A percentile compares a stretch with the other conserved stretches of the same genome.
These are phyloP conservation scores for Montipora sp. DNA, from an alignment of 64 coral and sea anemone genomes.

Conservation along the genomic window DNA sequence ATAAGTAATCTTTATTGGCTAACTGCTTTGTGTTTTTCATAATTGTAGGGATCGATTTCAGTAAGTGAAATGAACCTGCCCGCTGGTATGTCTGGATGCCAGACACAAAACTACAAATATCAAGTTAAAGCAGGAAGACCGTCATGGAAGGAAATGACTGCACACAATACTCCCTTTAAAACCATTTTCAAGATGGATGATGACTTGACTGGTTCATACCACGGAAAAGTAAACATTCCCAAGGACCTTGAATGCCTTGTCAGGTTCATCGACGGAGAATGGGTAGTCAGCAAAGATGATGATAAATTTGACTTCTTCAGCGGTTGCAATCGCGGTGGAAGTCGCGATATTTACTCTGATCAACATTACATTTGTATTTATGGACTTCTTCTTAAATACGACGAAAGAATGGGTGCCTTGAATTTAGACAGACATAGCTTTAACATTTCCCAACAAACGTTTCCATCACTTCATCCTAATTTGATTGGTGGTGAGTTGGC, in stretches of 20 bases:
- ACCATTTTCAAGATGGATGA: constrained; percentile 1
- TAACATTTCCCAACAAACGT: not conserved
- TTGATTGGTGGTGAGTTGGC: constrained; percentile 5
- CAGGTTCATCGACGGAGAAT: not conserved
- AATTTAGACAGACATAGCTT: constrained; percentile 1
- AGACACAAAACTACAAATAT: constrained; percentile 31
- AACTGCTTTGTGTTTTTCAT: not conserved
- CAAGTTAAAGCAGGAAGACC: constrained; percentile 33
- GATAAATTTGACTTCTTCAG: constrained; percentile 25
- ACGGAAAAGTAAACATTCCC: constrained; percentile 3
- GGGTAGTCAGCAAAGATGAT: not conserved
- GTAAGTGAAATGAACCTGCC: not conserved
- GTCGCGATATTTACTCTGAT: not conserved
- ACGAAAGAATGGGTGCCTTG: not conserved
- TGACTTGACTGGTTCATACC: not conserved
- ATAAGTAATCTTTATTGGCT: no score
- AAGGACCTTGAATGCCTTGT: not conserved
- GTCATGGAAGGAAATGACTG: constrained; percentile 16
- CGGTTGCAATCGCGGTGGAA: constrained; percentile 16
- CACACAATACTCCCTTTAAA: not conserved
- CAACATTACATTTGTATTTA: constrained; percentile 28
- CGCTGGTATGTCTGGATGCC: constrained; percentile 8
- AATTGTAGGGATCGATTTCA: constrained; percentile 1
- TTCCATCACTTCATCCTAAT: not conserved
- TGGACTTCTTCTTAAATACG: constrained; percentile 19